Base-by-base conservation (phyloP, 1,140 invertebrate genomes). In the Coptotermes formosanus region DNA sequence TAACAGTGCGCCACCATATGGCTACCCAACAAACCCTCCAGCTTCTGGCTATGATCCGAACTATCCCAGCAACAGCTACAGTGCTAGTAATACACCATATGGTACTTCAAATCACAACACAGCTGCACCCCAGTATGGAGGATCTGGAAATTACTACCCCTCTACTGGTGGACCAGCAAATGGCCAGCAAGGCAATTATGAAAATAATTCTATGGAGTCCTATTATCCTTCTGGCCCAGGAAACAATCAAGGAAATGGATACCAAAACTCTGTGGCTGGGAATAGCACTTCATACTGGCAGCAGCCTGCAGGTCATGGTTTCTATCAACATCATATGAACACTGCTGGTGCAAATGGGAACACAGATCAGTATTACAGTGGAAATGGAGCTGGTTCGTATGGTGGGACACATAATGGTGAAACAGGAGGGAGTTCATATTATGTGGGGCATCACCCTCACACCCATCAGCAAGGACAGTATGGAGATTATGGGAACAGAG, bases 341-440 rank as follows among this genome's bases (percentile, higher is more conserved):
- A 48, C 19, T 23, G 44, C 19, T 59, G 30, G 83, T 84, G 52
- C 30, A 55, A 84, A 84, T 55, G 45, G 83, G 19, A 84, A 52
- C 11, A 11, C 44, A 84, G 59, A 59, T 84, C 83, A 84, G 83
- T 84, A 84, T 84, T 84, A 84, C 55, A 32, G 83, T 48, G 52
- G 45, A n/a, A 84, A 52, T 88, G 88, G 14, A 86, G 85, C n/a
- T 85, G 87, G 87, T 85, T 86, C 88, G 25, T 89, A 90, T 30
- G 86, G 88, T 30, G 91, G 91, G 87, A 89, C 89, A 69, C 91
- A 91, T 86, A 91, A 90, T 69, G 89, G 89, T n/a, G 82, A 87
- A 7, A 91, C 90, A 55, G 90, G 90, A 23, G 88, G 89, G 69
- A 89, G 87, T 8, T 89, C 89, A 86, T 91, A 91, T 88, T 91